Base-by-base conservation (phyloP, 2,888 invertebrate species). In the Cerceris ruficornis region DNA sequence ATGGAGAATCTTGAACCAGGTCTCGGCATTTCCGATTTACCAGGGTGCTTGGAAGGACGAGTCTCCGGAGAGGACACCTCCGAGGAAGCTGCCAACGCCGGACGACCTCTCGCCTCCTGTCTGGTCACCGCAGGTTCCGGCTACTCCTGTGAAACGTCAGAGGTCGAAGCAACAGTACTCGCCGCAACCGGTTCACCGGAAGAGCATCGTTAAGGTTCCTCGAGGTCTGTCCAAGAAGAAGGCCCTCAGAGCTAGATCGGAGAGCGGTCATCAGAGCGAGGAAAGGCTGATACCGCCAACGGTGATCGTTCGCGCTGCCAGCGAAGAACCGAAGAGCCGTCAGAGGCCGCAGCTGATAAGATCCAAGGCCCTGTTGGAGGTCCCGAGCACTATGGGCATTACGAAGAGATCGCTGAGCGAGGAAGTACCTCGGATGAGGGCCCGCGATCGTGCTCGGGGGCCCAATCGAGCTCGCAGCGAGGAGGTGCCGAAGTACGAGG, bases 11-110 rank as follows among this genome's bases (percentile, higher is more conserved):
- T 84, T 92, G 39, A 92, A 91, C 60, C 89, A 90, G 77, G 88
- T 92, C 9, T 88, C 91, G 6, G 91, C 92, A 28, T 92, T 92
- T 39, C 92, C 92, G 4, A 71, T 92, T 9, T 92, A 92, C 52
- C 92, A 92, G 69, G 92, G 92, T 14, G 92, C 88, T 9, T 92
- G 92, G 92, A 91, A 86, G 73, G 92, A 92, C 69, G 89, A 90
- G 58, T 89, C 92, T 1, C 91, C 92, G 17, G 89, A 91, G 42
- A 88, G 80, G n/a, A 88, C 89, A 6, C 91, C 91, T 8, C 87
- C 87, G 0, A 84, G 66, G 49, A 84, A 75, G 43, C 15, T 80
- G 4, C 72, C 81, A 0, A 81, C 86, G 0, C 85, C 85, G 14
- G 83, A 83, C 0, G 89, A 90, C 8, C 46, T 87, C 0, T 87